phyloP scores from a whole-genome alignment of 2,113 vertebrate genomes.

The Saimiri boliviensis region DNA sequence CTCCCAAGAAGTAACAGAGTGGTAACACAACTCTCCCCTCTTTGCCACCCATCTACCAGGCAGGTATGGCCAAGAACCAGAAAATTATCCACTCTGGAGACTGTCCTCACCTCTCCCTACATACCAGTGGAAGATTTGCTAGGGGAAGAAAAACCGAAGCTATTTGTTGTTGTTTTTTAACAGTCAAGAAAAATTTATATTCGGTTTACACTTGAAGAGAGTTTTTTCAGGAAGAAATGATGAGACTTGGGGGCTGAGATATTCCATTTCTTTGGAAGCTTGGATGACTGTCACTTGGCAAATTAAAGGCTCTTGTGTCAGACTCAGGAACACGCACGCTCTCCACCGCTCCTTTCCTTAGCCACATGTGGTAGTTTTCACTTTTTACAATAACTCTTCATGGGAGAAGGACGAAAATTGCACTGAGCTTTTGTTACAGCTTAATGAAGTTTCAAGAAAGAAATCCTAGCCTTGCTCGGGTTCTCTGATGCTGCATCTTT shows the following conservation, averaged over 20 bases:
- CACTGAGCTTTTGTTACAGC: constrained; percentile 37
- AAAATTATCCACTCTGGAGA: background rate
- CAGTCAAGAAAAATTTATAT: background rate
- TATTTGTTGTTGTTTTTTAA: background rate
- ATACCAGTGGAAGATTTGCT: background rate
- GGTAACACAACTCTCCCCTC: background rate
- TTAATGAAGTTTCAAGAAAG: constrained; percentile 60
- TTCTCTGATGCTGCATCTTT: constrained; percentile 18
- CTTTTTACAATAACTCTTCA: constrained; percentile 29
- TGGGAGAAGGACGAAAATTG: constrained; percentile 33
- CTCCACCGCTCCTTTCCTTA: background rate
- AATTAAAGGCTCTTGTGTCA: background rate
- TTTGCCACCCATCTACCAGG: background rate
- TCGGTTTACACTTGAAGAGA: background rate
- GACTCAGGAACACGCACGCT: background rate
- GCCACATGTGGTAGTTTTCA: background rate
- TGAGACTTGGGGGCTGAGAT: background rate
- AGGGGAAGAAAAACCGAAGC: background rate
- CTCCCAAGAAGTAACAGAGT: background rate
- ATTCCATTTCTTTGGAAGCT: background rate
- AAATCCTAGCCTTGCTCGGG: constrained; percentile 34
- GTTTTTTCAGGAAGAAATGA: background rate
- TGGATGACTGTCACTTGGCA: background rate
- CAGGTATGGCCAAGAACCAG: background rate
- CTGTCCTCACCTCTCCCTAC: too few species aligned